phyloP scores from a whole-genome alignment of 2,888 invertebrate genomes.

The Euclidia mi region DNA sequence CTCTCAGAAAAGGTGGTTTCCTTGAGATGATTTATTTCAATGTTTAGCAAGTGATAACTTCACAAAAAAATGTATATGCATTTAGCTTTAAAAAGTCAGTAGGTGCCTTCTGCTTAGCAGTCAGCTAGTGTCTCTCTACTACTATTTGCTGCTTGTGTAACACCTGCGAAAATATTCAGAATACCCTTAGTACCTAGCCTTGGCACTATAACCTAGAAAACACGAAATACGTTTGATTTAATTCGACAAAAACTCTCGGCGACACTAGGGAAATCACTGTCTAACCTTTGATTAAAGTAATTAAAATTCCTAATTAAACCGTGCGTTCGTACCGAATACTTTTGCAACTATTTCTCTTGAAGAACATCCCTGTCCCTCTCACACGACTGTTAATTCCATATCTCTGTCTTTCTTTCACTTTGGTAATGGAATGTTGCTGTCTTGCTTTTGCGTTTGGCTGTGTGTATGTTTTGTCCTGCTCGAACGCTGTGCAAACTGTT shows the following conservation, averaged over 20 bases:
- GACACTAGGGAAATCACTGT: constrained; percentile 40
- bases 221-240: constrained; percentile 10
- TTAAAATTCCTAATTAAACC: constrained; percentile 73
- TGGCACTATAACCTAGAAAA: constrained; percentile 7
- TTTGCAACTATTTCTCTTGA: constrained; percentile 47
- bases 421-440: neutral
- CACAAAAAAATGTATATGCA: too few species aligned
- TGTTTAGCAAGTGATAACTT: too few species aligned
- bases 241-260: constrained; percentile 13
- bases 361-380: neutral
- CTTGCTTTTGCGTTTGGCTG: neutral
- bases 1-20: too few species aligned
- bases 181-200: too few species aligned
- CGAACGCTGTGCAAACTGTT: neutral
- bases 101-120: too few species aligned
- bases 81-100: too few species aligned
- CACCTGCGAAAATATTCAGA: too few species aligned
- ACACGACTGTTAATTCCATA: neutral
- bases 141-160: too few species aligned
- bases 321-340: constrained; percentile 38
- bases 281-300: constrained; percentile 58
- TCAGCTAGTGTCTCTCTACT: too few species aligned
- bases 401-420: constrained; percentile 10
- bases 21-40: too few species aligned
- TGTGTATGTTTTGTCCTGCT: neutral